These are phyloP conservation scores for Naja naja DNA, from an alignment of 2,113 vertebrate species.

Conservation along the genomic window DNA sequence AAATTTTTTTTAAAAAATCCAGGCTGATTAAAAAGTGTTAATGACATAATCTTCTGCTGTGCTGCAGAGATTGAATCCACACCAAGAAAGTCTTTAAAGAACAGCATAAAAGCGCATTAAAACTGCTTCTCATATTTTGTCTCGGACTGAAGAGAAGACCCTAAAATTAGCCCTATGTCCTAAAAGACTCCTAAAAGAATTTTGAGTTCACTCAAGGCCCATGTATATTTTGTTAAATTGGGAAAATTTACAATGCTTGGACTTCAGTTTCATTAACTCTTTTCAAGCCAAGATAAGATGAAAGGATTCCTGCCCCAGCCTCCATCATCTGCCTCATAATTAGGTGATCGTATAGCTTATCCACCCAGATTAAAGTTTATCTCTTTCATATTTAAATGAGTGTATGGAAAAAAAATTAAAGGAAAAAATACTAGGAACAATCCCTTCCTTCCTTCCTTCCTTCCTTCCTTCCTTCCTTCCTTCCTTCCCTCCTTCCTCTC, in stretches of 20 bases:
- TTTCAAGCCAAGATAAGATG: slow-evolving; percentile 37
- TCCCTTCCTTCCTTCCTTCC: too few relatives aligned
- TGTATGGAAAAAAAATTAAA: slow-evolving; percentile 3
- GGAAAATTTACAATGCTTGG: slow-evolving; percentile 12
- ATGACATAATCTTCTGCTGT: neutral
- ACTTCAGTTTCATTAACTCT: slow-evolving; percentile 36
- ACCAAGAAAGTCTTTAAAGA: slow-evolving; percentile 31
- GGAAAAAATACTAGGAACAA: neutral
- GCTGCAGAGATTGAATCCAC: slow-evolving; percentile 30
- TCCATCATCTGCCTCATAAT: slow-evolving; percentile 23
- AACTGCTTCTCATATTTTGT: slow-evolving; percentile 45
- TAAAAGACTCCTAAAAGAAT: neutral
- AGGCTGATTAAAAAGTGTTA: neutral
- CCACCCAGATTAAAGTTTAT: slow-evolving; percentile 50
- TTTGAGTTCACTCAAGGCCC: slow-evolving; percentile 42
- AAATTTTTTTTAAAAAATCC: too few relatives aligned
- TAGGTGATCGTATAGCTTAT: neutral
- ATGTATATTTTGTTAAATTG: slow-evolving; percentile 36
- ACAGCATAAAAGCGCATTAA: slow-evolving; percentile 29
- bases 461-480: neutral
- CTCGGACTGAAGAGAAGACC: slow-evolving; percentile 16
- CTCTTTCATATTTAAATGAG: neutral
- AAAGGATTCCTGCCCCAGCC: slow-evolving; percentile 4
- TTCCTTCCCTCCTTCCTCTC: neutral
- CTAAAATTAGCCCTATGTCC: slow-evolving; percentile 42